phyloP scores from a whole-genome alignment of 2,888 invertebrate species.

The Drosophila eohydei region DNA sequence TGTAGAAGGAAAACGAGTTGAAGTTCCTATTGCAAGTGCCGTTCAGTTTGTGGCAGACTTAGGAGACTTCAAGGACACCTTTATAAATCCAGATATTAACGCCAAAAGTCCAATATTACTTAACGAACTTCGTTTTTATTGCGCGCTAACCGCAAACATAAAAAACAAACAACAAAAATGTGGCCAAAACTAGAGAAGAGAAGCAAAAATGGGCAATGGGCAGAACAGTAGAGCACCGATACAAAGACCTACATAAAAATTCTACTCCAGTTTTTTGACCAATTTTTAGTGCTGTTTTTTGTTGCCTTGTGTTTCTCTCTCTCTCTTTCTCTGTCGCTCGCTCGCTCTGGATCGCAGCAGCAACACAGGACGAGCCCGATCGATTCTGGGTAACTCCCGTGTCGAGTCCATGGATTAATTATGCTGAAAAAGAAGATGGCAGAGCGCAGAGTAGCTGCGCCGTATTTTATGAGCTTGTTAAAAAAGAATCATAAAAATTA shows the following conservation, averaged over 20 bases:
- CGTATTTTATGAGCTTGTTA: slow-evolving; percentile 64
- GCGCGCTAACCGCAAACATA: slow-evolving; percentile 27
- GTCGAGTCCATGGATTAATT: slow-evolving; percentile 36
- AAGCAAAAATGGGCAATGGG: slow-evolving; percentile 24
- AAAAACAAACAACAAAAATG: slow-evolving; percentile 18
- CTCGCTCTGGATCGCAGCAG: slow-evolving; percentile 3
- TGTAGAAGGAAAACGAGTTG: too few species aligned
- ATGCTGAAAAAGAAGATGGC: slow-evolving; percentile 19
- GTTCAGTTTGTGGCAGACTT: too few species aligned
- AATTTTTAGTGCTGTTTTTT: slow-evolving; percentile 82
- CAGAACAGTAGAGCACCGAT: slow-evolving; percentile 9
- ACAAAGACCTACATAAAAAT: slow-evolving; percentile 57
- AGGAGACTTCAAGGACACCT: not conserved
- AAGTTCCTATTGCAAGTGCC: too few species aligned
- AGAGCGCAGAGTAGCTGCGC: not conserved
- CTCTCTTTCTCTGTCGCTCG: not conserved
- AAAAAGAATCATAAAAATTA: slow-evolving; percentile 77
- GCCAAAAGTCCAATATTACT: not conserved
- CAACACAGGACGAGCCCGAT: slow-evolving; percentile 36
- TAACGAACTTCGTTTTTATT: not conserved
- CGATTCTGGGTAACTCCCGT: slow-evolving; percentile 50
- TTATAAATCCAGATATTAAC: not conserved
- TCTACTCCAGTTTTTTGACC: slow-evolving; percentile 81
- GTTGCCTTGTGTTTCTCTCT: slow-evolving; percentile 46
- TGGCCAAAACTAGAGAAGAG: slow-evolving; percentile 14